Evolutionary conservation across 1,140 invertebrate species (phyloP).

Genomic region (Pectinophora gossypiella): DNA sequence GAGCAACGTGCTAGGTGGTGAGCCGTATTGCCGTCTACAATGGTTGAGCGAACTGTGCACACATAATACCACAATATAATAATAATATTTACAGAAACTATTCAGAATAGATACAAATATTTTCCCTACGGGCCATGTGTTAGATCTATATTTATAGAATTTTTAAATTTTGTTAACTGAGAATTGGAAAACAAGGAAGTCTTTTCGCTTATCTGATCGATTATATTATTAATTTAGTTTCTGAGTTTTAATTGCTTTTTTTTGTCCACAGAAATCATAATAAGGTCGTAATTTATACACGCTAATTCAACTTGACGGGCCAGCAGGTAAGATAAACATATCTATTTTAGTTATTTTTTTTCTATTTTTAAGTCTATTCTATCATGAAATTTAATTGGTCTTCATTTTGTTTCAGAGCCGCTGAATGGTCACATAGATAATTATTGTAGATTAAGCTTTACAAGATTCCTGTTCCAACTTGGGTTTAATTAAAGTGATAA

Average conservation of each 20-base stretch:
- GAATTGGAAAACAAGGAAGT: no score
- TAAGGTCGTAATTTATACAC: constrained; percentile 42
- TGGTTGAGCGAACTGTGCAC: no score
- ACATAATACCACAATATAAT: no score
- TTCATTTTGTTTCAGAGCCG: constrained; percentile 52
- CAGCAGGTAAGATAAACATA: constrained; percentile 29
- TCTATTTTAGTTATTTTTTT: neutral
- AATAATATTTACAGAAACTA: neutral
- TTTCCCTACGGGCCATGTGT: no score
- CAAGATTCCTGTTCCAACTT: constrained; percentile 67
- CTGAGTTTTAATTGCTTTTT: constrained; percentile 8
- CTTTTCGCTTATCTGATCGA: no score
- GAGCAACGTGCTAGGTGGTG: no score
- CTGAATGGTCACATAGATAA: constrained; percentile 52
- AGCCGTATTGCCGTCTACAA: no score
- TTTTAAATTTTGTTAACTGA: no score
- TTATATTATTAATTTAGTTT: no score
- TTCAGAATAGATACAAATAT: no score
- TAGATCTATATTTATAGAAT: no score
- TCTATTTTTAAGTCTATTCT: neutral
- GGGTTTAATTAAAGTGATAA: constrained; percentile 68
- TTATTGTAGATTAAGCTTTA: constrained; percentile 63
- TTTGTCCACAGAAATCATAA: constrained; percentile 66
- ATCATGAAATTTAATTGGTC: neutral
- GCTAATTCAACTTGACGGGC: constrained; percentile 39